Conservation (phyloP, 2,797 vertebrate species). For the Poeciliopsis gracilis region DNA sequence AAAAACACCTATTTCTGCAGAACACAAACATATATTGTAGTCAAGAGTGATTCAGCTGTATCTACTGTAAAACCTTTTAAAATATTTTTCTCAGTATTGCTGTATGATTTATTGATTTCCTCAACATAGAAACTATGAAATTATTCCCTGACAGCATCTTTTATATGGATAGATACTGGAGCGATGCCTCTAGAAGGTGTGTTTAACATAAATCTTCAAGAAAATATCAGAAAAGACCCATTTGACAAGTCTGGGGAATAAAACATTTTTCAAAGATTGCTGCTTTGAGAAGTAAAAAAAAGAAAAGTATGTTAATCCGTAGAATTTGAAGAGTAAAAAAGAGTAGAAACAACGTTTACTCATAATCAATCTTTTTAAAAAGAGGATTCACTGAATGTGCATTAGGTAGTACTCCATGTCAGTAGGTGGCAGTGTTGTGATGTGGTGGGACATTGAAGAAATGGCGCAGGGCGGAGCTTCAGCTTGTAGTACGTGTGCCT, state of each 20-base stretch:
- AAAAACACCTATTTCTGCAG: not conserved
- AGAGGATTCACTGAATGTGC: not conserved
- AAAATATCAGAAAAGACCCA: not conserved
- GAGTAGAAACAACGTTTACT: not conserved
- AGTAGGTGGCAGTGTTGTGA: slow-evolving; percentile 1
- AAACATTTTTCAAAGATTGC: not conserved
- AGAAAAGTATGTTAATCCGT: too few relatives aligned
- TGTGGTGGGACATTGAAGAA: too few relatives aligned
- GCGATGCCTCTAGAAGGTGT: not conserved
- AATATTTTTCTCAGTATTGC: not conserved
- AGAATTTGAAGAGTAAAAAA: not conserved
- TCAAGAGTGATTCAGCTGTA: not conserved
- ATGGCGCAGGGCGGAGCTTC: slow-evolving; percentile 61
- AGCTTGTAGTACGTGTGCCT: slow-evolving; percentile 80
- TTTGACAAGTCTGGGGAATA: not conserved
- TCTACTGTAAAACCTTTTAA: not conserved
- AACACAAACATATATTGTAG: not conserved
- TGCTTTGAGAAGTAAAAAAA: not conserved
- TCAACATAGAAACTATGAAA: not conserved
- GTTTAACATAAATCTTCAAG: not conserved
- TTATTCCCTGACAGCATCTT: not conserved
- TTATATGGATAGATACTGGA: not conserved
- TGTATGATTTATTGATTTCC: not conserved
- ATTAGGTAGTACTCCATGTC: not conserved
- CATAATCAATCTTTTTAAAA: not conserved